phyloP scores from a whole-genome alignment of 2,113 vertebrate species.

The Otolemur garnettii region DNA sequence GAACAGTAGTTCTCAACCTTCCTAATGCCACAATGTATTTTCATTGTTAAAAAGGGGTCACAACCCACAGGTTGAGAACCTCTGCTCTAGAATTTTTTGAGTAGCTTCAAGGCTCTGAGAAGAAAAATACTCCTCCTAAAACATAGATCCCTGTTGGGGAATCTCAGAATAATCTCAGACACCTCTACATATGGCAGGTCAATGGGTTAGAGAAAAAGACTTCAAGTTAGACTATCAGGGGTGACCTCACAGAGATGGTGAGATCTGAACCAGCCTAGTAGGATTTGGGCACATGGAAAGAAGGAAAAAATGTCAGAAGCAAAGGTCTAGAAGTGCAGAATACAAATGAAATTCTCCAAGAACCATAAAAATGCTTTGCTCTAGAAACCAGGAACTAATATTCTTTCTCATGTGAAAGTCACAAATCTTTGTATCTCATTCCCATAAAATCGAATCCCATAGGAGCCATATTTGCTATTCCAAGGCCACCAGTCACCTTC shows the following conservation, averaged over 20 bases:
- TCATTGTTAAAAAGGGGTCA: too few species aligned
- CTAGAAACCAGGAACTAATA: background rate
- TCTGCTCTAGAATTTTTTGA: background rate
- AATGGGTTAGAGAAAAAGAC: background rate
- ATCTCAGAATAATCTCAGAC: background rate
- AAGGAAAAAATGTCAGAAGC: background rate
- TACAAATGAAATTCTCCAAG: background rate
- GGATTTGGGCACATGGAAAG: background rate
- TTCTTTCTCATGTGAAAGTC: slow-evolving; percentile 60
- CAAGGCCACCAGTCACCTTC: slow-evolving; percentile 61
- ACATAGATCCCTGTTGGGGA: background rate
- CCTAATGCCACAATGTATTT: too few species aligned
- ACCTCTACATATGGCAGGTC: background rate
- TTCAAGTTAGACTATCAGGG: background rate
- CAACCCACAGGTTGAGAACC: too few species aligned
- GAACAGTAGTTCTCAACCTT: background rate
- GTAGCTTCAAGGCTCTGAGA: background rate
- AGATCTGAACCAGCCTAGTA: background rate
- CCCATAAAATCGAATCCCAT: slow-evolving; percentile 24
- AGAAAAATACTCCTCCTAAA: background rate
- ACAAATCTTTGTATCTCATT: slow-evolving; percentile 59
- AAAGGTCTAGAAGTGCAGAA: background rate
- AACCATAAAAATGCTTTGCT: slow-evolving; percentile 9
- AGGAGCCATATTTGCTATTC: slow-evolving; percentile 12
- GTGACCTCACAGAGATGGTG: background rate